Evolutionary conservation across 2,797 vertebrate genomes (phyloP).

Genomic region (Pipistrellus nathusii): DNA sequence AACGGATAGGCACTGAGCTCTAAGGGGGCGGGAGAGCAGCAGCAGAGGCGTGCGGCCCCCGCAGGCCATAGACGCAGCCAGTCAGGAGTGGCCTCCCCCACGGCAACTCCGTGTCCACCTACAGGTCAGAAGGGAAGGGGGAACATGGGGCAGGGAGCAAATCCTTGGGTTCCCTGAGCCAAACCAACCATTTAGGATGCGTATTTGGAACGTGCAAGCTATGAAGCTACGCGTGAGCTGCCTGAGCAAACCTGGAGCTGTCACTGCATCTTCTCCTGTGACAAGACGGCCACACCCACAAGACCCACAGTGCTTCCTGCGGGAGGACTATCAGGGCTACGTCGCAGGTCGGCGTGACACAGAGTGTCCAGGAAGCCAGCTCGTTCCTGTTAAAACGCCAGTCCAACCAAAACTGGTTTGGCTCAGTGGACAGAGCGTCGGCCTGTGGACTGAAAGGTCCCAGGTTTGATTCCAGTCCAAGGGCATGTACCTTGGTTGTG

Average conservation of each 20-base stretch:
- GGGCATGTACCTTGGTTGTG: too few relatives aligned
- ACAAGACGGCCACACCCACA: neutral
- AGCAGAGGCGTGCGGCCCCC: neutral
- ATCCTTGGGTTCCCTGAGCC: neutral
- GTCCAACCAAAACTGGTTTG: too few relatives aligned
- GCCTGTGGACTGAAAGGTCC: too few relatives aligned
- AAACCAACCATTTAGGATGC: neutral
- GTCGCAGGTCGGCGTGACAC: neutral
- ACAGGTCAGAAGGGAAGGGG: neutral
- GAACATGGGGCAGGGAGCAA: neutral
- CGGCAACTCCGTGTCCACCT: neutral
- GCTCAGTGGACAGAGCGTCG: too few relatives aligned
- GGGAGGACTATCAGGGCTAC: neutral
- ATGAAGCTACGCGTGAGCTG: neutral
- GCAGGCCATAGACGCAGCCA: neutral
- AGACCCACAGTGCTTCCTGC: neutral
- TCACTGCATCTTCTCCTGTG: neutral
- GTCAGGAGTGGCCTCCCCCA: neutral
- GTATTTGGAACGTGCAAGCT: neutral
- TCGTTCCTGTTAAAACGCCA: constrained; percentile 17
- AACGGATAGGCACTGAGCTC: neutral
- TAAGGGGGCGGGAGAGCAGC: neutral
- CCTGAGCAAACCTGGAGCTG: neutral
- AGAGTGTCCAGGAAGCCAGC: neutral
- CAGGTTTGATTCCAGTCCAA: too few relatives aligned